Evolutionary conservation across 2,113 vertebrate genomes (phyloP).

Genomic region (Diglossa brunneiventris): DNA sequence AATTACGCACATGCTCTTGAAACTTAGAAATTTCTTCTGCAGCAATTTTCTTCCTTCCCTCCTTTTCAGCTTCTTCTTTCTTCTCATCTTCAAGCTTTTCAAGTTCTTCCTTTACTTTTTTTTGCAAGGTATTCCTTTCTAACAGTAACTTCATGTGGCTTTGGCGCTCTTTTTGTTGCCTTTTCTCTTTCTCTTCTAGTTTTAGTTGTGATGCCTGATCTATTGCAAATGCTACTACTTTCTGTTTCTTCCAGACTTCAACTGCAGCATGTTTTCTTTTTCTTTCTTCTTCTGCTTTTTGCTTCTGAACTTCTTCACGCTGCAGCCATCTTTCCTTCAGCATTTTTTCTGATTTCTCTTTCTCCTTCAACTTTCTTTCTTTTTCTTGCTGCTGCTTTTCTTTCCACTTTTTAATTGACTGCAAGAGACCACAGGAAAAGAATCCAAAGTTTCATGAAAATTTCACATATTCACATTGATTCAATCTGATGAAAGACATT

Average conservation of each 20-base stretch:
- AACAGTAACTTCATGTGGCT: slow-evolving; percentile 75
- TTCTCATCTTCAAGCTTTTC: slow-evolving; percentile 68
- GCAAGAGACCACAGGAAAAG: not conserved
- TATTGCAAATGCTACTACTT: slow-evolving; percentile 66
- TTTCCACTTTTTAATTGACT: slow-evolving; percentile 91
- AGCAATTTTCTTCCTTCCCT: slow-evolving; percentile 74
- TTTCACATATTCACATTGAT: not conserved
- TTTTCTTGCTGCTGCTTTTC: slow-evolving; percentile 74
- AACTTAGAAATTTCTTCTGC: slow-evolving; percentile 77
- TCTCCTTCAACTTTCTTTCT: slow-evolving; percentile 69
- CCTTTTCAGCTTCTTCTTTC: slow-evolving; percentile 69
- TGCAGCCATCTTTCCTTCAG: slow-evolving; percentile 34
- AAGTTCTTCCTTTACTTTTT: slow-evolving; percentile 76
- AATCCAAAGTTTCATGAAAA: not conserved
- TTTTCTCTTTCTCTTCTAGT: slow-evolving; percentile 71
- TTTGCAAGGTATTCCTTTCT: slow-evolving; percentile 75
- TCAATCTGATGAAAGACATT: not conserved
- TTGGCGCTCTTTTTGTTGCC: slow-evolving; percentile 74
- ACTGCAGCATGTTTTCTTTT: slow-evolving; percentile 62
- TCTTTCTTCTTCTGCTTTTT: slow-evolving; percentile 75
- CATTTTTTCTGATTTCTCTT: slow-evolving; percentile 67
- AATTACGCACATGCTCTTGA: slow-evolving; percentile 78
- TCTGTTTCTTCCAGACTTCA: slow-evolving; percentile 82
- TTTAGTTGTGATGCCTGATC: slow-evolving; percentile 71
- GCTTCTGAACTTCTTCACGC: slow-evolving; percentile 59